These are phyloP conservation scores for Eulacestoma nigropectus DNA, from an alignment of 2,113 vertebrate genomes.

Conservation along the genomic window DNA sequence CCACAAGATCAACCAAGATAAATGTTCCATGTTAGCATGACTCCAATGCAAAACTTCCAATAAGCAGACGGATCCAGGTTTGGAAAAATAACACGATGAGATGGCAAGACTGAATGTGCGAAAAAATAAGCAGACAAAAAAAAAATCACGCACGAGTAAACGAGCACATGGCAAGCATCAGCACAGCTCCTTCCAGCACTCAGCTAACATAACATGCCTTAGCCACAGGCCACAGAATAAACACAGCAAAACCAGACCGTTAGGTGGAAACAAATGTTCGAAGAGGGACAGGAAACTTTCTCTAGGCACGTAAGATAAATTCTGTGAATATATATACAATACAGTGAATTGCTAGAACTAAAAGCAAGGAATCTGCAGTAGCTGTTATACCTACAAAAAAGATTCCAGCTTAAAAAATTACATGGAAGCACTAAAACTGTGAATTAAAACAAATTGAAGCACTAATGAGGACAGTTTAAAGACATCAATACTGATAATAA, in stretches of 20 bases:
- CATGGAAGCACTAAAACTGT: not conserved
- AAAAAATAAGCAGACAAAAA: constrained; percentile 1
- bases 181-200: not conserved
- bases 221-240: constrained; percentile 49
- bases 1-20: not conserved
- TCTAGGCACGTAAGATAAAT: not conserved
- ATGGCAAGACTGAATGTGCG: not conserved
- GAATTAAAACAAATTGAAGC: not conserved
- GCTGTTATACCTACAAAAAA: not conserved
- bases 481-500: not conserved
- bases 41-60: not conserved
- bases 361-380: not conserved
- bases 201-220: constrained; percentile 27
- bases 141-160: not conserved
- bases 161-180: constrained; percentile 1
- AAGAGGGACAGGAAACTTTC: constrained; percentile 27
- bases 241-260: constrained; percentile 33
- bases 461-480: not conserved
- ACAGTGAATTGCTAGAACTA: not conserved
- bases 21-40: not conserved
- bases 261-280: constrained; percentile 51
- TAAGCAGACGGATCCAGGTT: not conserved
- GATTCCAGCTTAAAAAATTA: not conserved
- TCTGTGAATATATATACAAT: not conserved
- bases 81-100: not conserved